phyloP scores from a whole-genome alignment of 2,113 vertebrate genomes.

The Corythaeola cristata region DNA sequence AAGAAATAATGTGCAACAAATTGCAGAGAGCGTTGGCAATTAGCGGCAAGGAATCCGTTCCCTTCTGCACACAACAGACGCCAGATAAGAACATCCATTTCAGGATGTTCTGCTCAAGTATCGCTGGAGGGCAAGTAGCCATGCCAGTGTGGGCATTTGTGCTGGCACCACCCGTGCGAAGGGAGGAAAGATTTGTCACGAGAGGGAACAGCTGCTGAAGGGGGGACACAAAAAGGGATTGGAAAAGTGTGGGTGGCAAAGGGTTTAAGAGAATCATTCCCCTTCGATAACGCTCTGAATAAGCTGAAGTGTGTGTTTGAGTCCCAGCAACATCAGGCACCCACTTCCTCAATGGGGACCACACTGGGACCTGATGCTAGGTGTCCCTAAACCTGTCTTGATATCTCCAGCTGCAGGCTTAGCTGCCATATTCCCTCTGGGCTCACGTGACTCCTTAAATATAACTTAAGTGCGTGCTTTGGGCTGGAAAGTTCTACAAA shows the following conservation, averaged over 20 bases:
- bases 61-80: not conserved
- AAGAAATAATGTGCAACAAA: slow-evolving; percentile 20
- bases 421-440: not conserved
- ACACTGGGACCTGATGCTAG: not conserved
- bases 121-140: not conserved
- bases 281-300: not conserved
- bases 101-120: not conserved
- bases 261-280: not conserved
- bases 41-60: not conserved
- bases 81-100: not conserved
- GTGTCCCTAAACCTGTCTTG: not conserved
- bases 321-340: not conserved
- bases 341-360: not conserved
- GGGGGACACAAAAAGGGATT: fast-evolving
- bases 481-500: not conserved
- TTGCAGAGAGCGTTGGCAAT: not conserved
- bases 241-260: not conserved
- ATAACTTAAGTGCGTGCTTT: not conserved
- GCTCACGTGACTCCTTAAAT: not conserved
- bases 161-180: not conserved
- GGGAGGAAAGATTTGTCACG: not conserved
- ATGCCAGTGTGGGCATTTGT: not conserved
- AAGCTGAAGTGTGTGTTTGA: not conserved
- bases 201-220: not conserved
- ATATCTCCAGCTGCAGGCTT: not conserved